Conservation (phyloP, 2,797 vertebrate species). For the Syndactyla subalaris region DNA sequence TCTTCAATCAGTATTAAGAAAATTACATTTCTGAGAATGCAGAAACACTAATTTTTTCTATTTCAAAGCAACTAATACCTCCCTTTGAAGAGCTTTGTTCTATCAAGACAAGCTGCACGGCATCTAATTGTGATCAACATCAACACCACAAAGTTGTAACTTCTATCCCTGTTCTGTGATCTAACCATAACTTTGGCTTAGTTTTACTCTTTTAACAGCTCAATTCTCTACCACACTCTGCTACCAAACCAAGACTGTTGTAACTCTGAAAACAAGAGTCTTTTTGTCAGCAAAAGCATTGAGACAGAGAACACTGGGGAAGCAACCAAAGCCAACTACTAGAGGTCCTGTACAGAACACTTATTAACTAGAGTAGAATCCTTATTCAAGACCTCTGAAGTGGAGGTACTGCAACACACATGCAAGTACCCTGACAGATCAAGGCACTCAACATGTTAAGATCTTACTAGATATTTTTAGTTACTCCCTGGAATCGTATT, state of each 20-base stretch:
- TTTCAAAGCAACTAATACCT: background rate
- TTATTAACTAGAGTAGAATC: background rate
- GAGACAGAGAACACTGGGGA: background rate
- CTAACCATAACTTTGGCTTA: conserved; percentile 3
- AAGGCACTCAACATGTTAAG: background rate
- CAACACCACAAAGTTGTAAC: background rate
- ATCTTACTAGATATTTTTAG: conserved; percentile 16
- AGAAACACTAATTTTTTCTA: background rate
- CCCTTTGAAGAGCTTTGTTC: background rate
- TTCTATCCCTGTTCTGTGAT: background rate
- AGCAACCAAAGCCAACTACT: background rate
- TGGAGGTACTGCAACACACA: background rate
- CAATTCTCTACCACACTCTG: background rate
- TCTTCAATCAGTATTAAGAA: background rate
- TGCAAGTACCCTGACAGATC: background rate
- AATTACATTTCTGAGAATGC: background rate
- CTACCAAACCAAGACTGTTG: background rate
- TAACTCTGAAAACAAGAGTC: background rate
- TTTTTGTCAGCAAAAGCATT: background rate
- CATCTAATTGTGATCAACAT: background rate
- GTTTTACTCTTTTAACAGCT: background rate
- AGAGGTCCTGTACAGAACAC: background rate
- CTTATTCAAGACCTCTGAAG: background rate
- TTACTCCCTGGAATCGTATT: conserved; percentile 44
- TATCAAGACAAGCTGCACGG: background rate